phyloP scores from a whole-genome alignment of 2,888 invertebrate species.

The Actias luna region DNA sequence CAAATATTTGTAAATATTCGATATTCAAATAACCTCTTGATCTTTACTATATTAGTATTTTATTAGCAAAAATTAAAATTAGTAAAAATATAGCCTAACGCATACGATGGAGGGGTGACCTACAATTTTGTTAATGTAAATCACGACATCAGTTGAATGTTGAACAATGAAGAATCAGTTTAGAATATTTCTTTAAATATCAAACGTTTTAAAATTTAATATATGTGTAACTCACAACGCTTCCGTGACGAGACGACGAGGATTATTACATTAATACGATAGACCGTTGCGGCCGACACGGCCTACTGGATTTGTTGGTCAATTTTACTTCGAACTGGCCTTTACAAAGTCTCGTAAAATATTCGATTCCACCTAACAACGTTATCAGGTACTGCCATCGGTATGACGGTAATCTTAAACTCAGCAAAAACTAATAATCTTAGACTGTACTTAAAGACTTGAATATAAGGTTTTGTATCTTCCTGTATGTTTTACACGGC shows the following conservation, averaged over 20 bases:
- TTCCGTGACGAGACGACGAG: background rate
- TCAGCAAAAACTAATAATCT: too few relatives aligned
- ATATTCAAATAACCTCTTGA: too few relatives aligned
- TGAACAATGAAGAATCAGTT: background rate
- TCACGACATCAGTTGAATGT: background rate
- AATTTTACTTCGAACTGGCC: background rate
- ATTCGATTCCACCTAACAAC: background rate
- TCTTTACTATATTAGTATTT: too few relatives aligned
- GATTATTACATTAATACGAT: background rate
- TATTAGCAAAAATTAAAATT: too few relatives aligned
- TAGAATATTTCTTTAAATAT: background rate
- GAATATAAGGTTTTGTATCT: too few relatives aligned
- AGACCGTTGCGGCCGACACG: background rate
- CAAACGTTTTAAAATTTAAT: background rate
- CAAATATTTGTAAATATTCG: too few relatives aligned
- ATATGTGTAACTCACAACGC: background rate
- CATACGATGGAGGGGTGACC: background rate
- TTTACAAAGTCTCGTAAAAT: background rate
- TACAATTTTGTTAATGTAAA: background rate
- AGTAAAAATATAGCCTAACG: background rate
- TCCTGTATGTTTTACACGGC: too few relatives aligned
- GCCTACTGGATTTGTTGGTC: background rate
- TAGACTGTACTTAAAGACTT: too few relatives aligned
- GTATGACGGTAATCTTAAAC: background rate
- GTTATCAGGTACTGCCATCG: background rate